Evolutionary conservation across 2,113 vertebrate genomes (phyloP), one percentile per base, ranked within the genome.

Genomic region (Cinclus mexicanus): DNA sequence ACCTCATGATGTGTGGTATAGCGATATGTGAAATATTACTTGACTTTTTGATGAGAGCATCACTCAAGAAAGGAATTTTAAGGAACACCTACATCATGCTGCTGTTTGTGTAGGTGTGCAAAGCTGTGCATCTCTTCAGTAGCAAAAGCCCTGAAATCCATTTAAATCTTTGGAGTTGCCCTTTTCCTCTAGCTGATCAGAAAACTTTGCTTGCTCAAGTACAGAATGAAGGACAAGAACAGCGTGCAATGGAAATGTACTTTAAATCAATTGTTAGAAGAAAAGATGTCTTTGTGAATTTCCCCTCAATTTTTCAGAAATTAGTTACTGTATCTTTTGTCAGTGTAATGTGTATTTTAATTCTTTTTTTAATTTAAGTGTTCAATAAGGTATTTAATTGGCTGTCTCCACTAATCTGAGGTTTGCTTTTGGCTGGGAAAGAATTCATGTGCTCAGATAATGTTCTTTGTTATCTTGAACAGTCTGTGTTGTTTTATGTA

Each of bases 51-150:
- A 28, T 71, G 46, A 11, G 18, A 19, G 12, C 21, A 14, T 31
- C 14, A 12, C 14, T 92, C 49, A 25, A 3, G 10, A 75, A 67
- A 9, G 25, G 29, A 78, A 29, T 70, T 24, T 9, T 8, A 33
- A 59, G 16, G 39, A 82, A 11, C 24, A 52, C 6, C 28, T 39
- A 1, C 39, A 5, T 67, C 0, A 0, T 25, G 22, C 8, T 33
- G 23, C 13, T 47, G 3, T 33, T 4, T 2, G 1, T 3, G 2
- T 3, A 29, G 41, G 9, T 29, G 20, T 12, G 12, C 5, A 7
- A 12, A 42, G 5, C 10, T 14, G 6, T 8, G 12, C 8, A 6
- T 28, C n/a, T 56, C 19, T 56, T 52, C 15, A 31, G 1, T 2
- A 23, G 6, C 7, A 10, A 21, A 68, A 68, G 8, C 10, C 29